Conservation (phyloP, 2,113 vertebrate species). For the Agapornis roseicollis region DNA sequence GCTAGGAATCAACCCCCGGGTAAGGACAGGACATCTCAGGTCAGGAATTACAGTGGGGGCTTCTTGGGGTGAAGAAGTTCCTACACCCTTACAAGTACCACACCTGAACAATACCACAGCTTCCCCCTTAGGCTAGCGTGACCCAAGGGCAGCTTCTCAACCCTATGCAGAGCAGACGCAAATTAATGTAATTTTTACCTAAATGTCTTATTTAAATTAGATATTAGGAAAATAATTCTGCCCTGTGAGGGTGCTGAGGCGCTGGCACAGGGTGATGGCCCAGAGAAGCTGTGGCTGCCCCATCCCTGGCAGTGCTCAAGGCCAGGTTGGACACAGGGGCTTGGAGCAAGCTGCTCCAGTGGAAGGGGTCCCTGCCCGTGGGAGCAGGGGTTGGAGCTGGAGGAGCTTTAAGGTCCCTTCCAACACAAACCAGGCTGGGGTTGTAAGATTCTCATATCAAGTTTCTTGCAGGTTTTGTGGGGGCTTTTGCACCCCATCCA, state of each 20-base stretch:
- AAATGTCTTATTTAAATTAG: not conserved
- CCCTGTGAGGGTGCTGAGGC: not conserved
- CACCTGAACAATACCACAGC: not conserved
- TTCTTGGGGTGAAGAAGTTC: not conserved
- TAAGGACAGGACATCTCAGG: not conserved
- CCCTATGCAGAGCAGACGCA: accelerated
- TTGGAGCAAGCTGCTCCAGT: too few species aligned
- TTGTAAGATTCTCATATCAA: not conserved
- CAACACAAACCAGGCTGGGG: not conserved
- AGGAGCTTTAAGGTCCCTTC: not conserved
- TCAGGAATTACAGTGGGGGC: not conserved
- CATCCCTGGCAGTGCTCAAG: not conserved
- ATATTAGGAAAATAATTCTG: not conserved
- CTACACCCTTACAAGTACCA: not conserved
- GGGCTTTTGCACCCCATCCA: not conserved
- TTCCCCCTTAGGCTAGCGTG: not conserved
- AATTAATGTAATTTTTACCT: not conserved
- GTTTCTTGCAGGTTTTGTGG: not conserved
- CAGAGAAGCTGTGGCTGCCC: not conserved
- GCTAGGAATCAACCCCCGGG: not conserved
- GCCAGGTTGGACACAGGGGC: too few species aligned
- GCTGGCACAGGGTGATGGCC: not conserved
- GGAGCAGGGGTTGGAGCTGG: not conserved
- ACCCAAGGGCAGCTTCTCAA: not conserved
- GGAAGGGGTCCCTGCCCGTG: not conserved